Base-by-base conservation (phyloP, 2,113 vertebrate genomes). In the Xenopus borealis region DNA sequence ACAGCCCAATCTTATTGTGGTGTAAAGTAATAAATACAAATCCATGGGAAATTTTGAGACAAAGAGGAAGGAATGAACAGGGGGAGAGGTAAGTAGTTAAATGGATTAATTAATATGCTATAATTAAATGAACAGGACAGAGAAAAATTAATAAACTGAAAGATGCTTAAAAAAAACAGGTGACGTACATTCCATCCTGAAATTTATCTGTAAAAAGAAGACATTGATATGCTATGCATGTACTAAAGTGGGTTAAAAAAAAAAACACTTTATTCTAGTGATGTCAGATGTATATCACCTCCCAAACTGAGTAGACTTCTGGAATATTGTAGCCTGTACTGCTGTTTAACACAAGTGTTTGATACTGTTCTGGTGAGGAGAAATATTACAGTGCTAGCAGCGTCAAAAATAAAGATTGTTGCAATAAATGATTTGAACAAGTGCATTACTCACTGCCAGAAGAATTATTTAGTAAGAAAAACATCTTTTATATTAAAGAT, bases 391-490 rank as follows among this genome's bases (percentile, higher is more conserved):
- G 53, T 11, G 65, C 44, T 62, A 75, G 58, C 47, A 14, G 33
- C 5, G 33, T 62, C 69, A 8, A 76, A 75, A 33, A 67, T 69
- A 70, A 77, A 62, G 61, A 77, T 70, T 16, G 8, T 12, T 57
- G 61, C 62, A 75, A 75, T 63, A 70, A 70, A 77, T 64, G 47
- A 64, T 64, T 70, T 55, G 58, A 70, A 77, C 74, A 70, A 62
- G 74, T 14, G 62, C 73, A 75, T 75, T 75, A 70, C 67, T 77
- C 67, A 69, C 18, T 64, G 67, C 67, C 50, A 77, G 27, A 70
- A 57, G 74, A 70, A 77, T 77, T 70, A 77, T 77, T 67, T 70
- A 57, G 58, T 64, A 70, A 69, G 66, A 70, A 70, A 75, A 76
- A 77, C 66, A 70, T 70, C 18, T 77, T 66, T 77, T 77, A 64